These are phyloP conservation scores for Petrolisthes cinctipes DNA, from an alignment of 2,888 invertebrate species.

Conservation along the genomic window DNA sequence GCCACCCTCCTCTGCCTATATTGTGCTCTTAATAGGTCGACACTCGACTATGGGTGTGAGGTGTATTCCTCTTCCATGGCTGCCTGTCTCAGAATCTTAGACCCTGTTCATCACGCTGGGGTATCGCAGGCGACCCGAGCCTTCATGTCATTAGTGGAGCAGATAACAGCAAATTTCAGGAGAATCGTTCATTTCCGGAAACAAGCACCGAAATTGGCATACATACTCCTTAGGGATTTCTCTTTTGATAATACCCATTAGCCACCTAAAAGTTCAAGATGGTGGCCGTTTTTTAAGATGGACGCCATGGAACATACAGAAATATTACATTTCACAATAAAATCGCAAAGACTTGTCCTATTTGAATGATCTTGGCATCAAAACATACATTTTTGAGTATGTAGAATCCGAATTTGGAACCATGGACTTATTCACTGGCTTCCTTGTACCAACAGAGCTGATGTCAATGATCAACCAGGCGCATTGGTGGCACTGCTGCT, in stretches of 20 bases:
- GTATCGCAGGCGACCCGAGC: too few relatives aligned
- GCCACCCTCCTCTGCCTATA: too few relatives aligned
- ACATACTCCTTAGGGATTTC: background rate
- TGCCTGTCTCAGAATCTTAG: too few relatives aligned
- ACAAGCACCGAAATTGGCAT: background rate
- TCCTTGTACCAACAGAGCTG: too few relatives aligned
- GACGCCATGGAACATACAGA: background rate
- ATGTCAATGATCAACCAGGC: too few relatives aligned
- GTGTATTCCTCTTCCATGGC: too few relatives aligned
- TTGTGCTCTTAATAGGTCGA: too few relatives aligned
- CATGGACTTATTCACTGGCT: too few relatives aligned
- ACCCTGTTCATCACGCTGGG: too few relatives aligned
- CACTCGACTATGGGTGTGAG: too few relatives aligned
- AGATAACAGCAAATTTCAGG: background rate
- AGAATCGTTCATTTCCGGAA: conserved; percentile 2
- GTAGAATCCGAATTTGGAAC: background rate
- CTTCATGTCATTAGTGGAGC: background rate
- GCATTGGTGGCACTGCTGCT: too few relatives aligned
- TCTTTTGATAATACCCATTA: conserved; percentile 3
- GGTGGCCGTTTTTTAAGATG: background rate
- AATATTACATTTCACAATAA: background rate
- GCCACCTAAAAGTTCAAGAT: background rate
- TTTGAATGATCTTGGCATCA: background rate
- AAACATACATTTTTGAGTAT: background rate
- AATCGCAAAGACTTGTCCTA: background rate